phyloP scores from a whole-genome alignment of 2,888 invertebrate genomes.

The Ectemnius cavifrons region DNA sequence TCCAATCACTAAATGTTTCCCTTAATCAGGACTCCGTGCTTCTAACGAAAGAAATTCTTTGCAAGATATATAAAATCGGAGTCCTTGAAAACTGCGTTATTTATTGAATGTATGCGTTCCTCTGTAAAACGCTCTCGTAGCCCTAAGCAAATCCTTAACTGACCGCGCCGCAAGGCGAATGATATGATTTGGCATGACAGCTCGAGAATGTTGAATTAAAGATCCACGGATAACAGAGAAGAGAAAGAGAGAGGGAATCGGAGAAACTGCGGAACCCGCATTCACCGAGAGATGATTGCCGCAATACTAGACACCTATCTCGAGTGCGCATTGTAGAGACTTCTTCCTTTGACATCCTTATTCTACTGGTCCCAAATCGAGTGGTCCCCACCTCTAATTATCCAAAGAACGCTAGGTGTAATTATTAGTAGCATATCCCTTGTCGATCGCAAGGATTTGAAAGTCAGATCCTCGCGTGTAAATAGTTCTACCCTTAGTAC shows the following conservation, averaged over 20 bases:
- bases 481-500: slow-evolving; percentile 1
- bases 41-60: background rate
- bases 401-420: slow-evolving; percentile 26
- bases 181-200: slow-evolving; percentile 21
- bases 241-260: slow-evolving; percentile 42
- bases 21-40: background rate
- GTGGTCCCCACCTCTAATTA: slow-evolving; percentile 12
- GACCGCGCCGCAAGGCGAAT: slow-evolving; percentile 9
- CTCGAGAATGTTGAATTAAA: slow-evolving; percentile 25
- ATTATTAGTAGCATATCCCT: slow-evolving; percentile 3
- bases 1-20: background rate
- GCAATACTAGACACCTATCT: too few species aligned
- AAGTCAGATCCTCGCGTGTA: slow-evolving; percentile 6
- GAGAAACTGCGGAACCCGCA: slow-evolving; percentile 65
- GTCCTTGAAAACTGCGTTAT: slow-evolving; percentile 19
- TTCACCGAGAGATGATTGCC: slow-evolving; percentile 58
- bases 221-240: slow-evolving; percentile 7
- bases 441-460: slow-evolving; percentile 10
- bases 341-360: background rate
- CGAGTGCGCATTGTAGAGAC: too few species aligned
- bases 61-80: background rate
- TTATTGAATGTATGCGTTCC: slow-evolving; percentile 31
- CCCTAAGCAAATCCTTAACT: background rate
- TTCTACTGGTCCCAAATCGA: slow-evolving; percentile 36
- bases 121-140: background rate